Evolutionary conservation across 2,113 vertebrate genomes (phyloP).

Genomic region (Ammodytes dubius): DNA sequence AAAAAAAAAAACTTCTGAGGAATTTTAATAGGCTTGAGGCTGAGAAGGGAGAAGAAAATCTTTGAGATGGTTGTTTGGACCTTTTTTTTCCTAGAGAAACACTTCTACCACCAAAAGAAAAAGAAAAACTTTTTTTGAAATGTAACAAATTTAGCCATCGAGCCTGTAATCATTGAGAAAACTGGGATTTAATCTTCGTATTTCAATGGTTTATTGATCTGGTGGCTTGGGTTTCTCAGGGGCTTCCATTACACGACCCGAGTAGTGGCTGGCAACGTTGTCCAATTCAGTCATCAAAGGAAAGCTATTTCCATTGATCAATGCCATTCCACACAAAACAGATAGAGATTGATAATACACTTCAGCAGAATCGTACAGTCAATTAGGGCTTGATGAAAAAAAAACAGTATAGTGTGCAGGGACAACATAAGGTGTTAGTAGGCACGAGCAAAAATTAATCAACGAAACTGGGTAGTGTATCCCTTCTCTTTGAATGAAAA

Average conservation of each 20-base stretch:
- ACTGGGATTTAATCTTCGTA: constrained; percentile 81
- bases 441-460: constrained; percentile 75
- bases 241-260: constrained; percentile 76
- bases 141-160: constrained; percentile 66
- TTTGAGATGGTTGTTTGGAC: constrained; percentile 79
- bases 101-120: constrained; percentile 67
- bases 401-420: constrained; percentile 65
- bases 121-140: constrained; percentile 69
- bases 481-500: constrained; percentile 69
- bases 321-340: constrained; percentile 80
- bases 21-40: constrained; percentile 87
- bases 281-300: constrained; percentile 83
- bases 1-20: constrained; percentile 79
- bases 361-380: constrained; percentile 84
- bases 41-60: constrained; percentile 71
- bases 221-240: constrained; percentile 72
- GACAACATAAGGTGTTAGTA: constrained; percentile 76
- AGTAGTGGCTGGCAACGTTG: constrained; percentile 72
- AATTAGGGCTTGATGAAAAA: constrained; percentile 80
- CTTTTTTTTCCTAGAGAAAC: constrained; percentile 60
- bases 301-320: constrained; percentile 87
- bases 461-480: constrained; percentile 64
- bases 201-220: constrained; percentile 84
- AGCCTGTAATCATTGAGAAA: constrained; percentile 72
- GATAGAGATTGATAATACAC: constrained; percentile 86